Base-by-base conservation (phyloP, 2,797 vertebrate species). In the Coregonus ussuriensis region DNA sequence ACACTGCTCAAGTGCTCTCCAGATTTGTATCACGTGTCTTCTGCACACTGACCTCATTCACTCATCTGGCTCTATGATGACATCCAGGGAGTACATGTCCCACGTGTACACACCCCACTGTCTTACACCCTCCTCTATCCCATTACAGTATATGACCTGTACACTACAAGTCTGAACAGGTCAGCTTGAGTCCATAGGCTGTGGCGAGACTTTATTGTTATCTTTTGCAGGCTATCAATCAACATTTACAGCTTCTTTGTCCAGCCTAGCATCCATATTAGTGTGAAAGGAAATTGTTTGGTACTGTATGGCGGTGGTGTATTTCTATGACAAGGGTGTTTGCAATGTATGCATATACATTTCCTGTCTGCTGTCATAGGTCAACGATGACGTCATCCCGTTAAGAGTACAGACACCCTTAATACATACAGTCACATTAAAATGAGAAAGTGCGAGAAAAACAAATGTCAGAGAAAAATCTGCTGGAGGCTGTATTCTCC, bases 381-480 rank as follows among this genome's bases (percentile, higher is more conserved):
- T 67, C 65, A 67, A 67, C 9, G 65, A 67, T 67, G 29, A 67
- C 11, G 31, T 67, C 65, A 67, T 31, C 31, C 31, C 4, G 4
- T 67, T 67, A 35, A 47, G 65, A 31, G 65, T 31, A 35, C 65
- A 35, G 25, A 67, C 25, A 35, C 4, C 25, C 65, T 33, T 67
- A 35, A 31, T 35, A 35, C 65, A 67, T 35, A 29, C 63, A 21
- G 31, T 15, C 14, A 31, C 65, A 67, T 67, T 35, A 33, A 67
- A 67, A 67, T 67, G 16, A 67, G 65, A 67, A 31, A 67, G 65
- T 67, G 14, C 15, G 13, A 67, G 65, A 67, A 35, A 67, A n/a
- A 65, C 4, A 13, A 65, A 67, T 31, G 65, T 31, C 25, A 35
- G 29, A 16, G 29, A 67, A 67, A 31, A 63, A 63, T 21, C 59